Evolutionary conservation across 2,113 vertebrate species (phyloP), one percentile per base, ranked within the genome.

Genomic region (Onychorhynchus coronatus): DNA sequence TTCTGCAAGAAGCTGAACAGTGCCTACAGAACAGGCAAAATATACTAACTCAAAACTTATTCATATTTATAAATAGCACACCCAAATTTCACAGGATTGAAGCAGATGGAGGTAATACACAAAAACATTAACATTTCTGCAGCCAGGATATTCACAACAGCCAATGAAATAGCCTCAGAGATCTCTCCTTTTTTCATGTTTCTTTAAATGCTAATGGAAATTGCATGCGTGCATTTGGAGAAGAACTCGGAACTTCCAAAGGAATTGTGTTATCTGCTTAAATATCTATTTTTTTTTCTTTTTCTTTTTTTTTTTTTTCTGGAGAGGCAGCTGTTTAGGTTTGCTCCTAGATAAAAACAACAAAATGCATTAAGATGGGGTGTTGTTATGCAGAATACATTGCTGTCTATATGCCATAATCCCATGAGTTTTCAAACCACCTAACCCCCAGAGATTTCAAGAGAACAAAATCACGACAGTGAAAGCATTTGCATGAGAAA

Each of bases 81-180:
- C 68, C 91, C 97, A 93, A 96, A 94, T 46, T 68, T 83, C 93
- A 79, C 86, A 80, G 77, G 46, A 70, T 94, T 52, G 82, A 95
- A 95, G 74, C 95, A 97, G 92, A 95, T 95, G 95, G 95, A 94
- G 78, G 79, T 84, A 89, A 52, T 93, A 92, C 76, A 94, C 97
- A 94, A 97, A 91, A 97, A 63, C 91, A 71, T 79, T 97, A 96
- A 97, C 73, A 59, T 93, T 97, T 97, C 71, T 96, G 66, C 91
- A 97, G 76, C 85, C 63, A 79, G 75, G 86, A 85, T 86, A 91
- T 55, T 95, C 77, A 85, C 66, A 93, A 49, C 61, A 90, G 91
- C 67, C 68, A 88, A 83, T 87, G 93, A 49, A 95, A 65, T 8
- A 74, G 81, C 88, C 79, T 94, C 71, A n/a, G 76, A 71, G 33